Conservation (phyloP, 64 coral and sea anemone species). For the Stylophora pistillata region DNA sequence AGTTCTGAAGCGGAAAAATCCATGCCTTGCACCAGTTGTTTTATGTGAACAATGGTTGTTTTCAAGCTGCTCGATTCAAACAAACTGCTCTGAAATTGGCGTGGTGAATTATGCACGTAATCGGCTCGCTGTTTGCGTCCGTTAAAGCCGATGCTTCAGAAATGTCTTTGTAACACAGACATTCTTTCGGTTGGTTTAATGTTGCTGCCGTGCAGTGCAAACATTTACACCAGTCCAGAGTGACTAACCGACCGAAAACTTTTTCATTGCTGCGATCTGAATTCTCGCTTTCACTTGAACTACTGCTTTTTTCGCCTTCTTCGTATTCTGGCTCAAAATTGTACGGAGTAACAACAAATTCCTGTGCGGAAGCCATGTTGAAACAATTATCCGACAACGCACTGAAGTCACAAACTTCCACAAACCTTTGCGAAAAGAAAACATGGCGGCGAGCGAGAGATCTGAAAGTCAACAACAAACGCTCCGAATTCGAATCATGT, state of each 20-base stretch:
- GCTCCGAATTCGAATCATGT: not conserved
- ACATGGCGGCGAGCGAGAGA: not conserved
- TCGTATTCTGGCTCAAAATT: slow-evolving; percentile 44
- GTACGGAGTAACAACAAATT: slow-evolving; percentile 33
- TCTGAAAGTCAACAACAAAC: too few relatives aligned
- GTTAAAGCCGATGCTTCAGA: too few relatives aligned
- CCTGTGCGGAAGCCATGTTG: slow-evolving; percentile 10
- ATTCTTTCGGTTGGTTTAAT: too few relatives aligned
- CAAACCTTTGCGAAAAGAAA: not conserved
- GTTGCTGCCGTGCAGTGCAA: slow-evolving; percentile 26
- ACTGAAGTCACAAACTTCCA: slow-evolving; percentile 32
- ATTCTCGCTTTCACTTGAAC: slow-evolving; percentile 3
- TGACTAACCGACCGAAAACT: slow-evolving; percentile 18
- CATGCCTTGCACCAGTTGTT: slow-evolving; percentile 24
- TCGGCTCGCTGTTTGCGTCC: too few relatives aligned
- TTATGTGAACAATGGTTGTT: slow-evolving; percentile 14
- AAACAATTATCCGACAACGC: slow-evolving; percentile 2
- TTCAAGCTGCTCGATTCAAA: slow-evolving; percentile 32
- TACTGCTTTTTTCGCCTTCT: slow-evolving; percentile 29
- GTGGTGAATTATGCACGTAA: too few relatives aligned
- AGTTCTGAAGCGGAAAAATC: slow-evolving; percentile 19
- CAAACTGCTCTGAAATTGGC: not conserved
- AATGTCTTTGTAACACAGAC: too few relatives aligned
- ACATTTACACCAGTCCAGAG: slow-evolving; percentile 43
- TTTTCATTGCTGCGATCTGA: slow-evolving; percentile 33